These are phyloP conservation scores for Brachyhypopomus gauderio DNA, from an alignment of 2,113 vertebrate species.

Conservation along the genomic window DNA sequence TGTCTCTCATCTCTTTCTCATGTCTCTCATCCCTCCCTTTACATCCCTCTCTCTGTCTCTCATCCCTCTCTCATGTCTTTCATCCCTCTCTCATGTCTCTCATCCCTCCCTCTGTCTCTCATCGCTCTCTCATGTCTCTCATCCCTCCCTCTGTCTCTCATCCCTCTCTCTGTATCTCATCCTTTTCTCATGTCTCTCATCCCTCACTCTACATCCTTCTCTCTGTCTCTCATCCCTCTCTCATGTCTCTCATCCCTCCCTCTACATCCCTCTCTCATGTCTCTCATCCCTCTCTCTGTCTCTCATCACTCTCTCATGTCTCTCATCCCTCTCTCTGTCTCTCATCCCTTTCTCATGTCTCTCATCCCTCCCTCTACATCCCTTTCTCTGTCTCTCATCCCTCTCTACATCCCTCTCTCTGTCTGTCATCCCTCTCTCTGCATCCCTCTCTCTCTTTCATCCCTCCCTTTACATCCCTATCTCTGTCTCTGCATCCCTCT, in stretches of 20 bases:
- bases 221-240: no score
- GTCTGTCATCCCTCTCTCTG: conserved; percentile 6
- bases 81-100: no score
- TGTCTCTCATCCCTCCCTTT: neutral
- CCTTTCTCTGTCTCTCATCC: no score
- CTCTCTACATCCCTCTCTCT: no score
- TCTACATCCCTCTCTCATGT: conserved; percentile 3
- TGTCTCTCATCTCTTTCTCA: conserved; percentile 49
- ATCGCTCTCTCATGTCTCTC: no score
- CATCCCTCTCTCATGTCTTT: no score
- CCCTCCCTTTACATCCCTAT: neutral
- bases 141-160: no score
- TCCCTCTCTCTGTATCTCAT: no score
- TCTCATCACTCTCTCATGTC: neutral
- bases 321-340: neutral
- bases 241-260: conserved; percentile 12
- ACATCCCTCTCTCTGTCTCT: neutral
- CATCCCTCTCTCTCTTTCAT: conserved; percentile 4
- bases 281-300: no score
- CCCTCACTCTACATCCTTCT: no score
- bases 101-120: no score
- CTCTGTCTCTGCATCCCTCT: neutral
- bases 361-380: neutral
- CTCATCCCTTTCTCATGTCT: neutral
- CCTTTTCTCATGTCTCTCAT: no score